Conservation (phyloP, 2,888 invertebrate species). For the Ametastegia equiseti region DNA sequence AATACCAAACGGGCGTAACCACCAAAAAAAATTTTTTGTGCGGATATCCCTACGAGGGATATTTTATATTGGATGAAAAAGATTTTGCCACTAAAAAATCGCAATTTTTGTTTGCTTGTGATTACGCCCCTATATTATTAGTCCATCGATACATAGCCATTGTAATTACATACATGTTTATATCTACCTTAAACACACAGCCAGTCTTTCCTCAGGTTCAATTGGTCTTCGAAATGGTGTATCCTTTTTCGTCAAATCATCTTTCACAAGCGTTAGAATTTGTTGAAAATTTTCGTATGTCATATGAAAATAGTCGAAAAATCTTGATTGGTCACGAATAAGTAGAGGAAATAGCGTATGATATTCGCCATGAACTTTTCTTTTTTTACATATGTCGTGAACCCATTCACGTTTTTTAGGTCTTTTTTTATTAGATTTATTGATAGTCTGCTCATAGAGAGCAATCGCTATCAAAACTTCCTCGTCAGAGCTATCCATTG, state of each 20-base stretch:
- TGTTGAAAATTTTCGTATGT: background rate
- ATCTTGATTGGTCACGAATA: background rate
- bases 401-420: background rate
- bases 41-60: too few species aligned
- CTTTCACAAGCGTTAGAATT: background rate
- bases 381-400: background rate
- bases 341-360: background rate
- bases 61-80: too few species aligned
- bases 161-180: background rate
- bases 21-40: too few species aligned
- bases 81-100: too few species aligned
- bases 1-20: too few species aligned
- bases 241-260: background rate
- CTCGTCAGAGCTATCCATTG: background rate
- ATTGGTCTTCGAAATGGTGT: background rate
- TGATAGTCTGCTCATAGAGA: background rate
- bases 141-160: too few species aligned
- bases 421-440: background rate
- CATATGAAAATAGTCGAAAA: background rate
- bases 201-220: background rate
- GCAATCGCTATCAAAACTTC: background rate
- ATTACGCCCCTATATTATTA: too few species aligned
- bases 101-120: too few species aligned
- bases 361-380: background rate
- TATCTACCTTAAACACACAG: background rate